Base-by-base conservation (phyloP, 1,140 invertebrate genomes). In the Orius laevigatus region DNA sequence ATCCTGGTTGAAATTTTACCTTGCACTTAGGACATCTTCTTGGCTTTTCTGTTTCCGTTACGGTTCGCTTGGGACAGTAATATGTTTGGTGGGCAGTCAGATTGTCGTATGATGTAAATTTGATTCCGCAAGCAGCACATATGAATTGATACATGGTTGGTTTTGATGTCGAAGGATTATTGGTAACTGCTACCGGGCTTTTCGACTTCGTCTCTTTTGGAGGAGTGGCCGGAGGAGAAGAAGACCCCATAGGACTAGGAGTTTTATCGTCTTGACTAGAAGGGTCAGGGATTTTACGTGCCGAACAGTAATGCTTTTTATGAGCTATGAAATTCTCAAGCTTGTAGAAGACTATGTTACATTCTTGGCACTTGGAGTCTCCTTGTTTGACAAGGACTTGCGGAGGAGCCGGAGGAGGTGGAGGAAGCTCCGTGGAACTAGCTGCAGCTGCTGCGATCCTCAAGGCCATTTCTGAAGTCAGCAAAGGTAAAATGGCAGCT, bases 341-440 rank as follows among this genome's bases (percentile, higher is more conserved):
- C 55, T 90, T 89, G 65, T 88, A 95, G 59, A 97, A 97, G 0
- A 93, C 89, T 48, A 97, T 97, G 60, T 94, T 94, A 67, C 91
- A 96, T 57, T 95, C 90, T 57, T 86, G 80, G 66, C 91, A 96
- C 63, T 89, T 92, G 16, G 79, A 88, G 0, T 84, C 80, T 9
- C 81, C 82, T 63, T 84, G 76, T 57, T 87, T 87, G 34, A 86
- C 80, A 41, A 84, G 71, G 33, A 86, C 81, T 56, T 84, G 80
- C 5, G 70, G 63, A 40, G 71, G 66, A 1, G 53, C 48, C n/a
- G 31, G 42, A 5, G 53, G 25, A 4, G 56, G 58, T 5, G 63
- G 58, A 34, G 59, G 63, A 53, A 62, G 59, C 56, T 65, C 68
- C 18, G 61, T 54, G 0, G 65, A 63, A 52, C 64, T 67, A 25